Base-by-base conservation (phyloP, 1,140 invertebrate genomes). In the Chymomyza costata region DNA sequence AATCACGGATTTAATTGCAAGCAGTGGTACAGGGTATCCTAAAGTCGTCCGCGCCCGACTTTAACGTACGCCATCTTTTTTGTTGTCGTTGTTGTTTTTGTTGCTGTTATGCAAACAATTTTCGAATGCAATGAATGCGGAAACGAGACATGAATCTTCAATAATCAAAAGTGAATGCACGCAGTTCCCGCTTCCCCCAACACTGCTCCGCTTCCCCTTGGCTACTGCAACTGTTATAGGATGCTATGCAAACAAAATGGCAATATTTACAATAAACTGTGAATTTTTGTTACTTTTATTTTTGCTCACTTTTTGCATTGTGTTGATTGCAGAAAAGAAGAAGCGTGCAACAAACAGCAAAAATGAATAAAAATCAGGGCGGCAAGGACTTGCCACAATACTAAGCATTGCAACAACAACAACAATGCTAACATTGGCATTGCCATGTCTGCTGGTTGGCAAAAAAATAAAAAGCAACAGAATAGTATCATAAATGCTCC, bases 291-390 rank as follows among this genome's bases (percentile, higher is more conserved):
- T 18, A 2, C 1, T n/a, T n/a, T n/a, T n/a, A 13, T 6, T 25
- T 2, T 25, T 25, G 3, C 21, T 25, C 21, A 5, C 3, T 19
- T 39, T 14, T 8, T 6, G 38, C 46, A 38, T 51, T 52, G 17
- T 51, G 18, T 32, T 61, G 58, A 60, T 56, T 56, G 53, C 19
- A n/a, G 18, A 34, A 31, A 11, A 25, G 30, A 17, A 16, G 30
- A 17, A 16, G 49, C 25, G 45, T 54, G 34, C 52, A 39, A 35
- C 13, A 14, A 13, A 14, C n/a, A 44, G 7, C 6, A 46, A 45
- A 19, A 45, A 14, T 19, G 21, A n/a, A 30, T 3, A 43, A 30
- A 30, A 14, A 16, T 28, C 8, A 18, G n/a, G 0, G 21, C 7
- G 18, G 18, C 8, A n/a, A 34, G 17, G 11, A 30, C 13, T 17